Conservation (phyloP, 1,140 invertebrate species). For the Achroia grisella region DNA sequence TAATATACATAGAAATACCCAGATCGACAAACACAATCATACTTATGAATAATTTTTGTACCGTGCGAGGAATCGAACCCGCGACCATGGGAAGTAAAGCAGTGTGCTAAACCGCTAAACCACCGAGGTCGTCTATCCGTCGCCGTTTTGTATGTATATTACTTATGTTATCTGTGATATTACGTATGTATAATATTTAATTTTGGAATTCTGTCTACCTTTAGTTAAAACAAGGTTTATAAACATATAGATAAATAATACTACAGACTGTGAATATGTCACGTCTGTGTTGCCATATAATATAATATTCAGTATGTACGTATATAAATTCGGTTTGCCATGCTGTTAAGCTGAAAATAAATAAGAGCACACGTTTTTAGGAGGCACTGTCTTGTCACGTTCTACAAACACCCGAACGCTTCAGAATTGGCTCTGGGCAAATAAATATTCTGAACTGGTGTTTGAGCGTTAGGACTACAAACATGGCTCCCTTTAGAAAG, state of each 20-base stretch:
- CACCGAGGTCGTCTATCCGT: no score
- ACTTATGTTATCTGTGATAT: no score
- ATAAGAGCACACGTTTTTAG: no score
- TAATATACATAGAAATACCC: no score
- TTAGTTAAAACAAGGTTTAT: background rate
- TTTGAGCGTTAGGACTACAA: background rate
- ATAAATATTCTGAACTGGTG: conserved; percentile 4
- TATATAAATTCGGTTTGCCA: background rate
- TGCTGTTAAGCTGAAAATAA: background rate
- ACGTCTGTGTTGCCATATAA: background rate
- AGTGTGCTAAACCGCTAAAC: no score
- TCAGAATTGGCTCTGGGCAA: background rate
- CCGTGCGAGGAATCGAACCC: no score
- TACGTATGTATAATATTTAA: no score
- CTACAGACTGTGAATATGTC: background rate
- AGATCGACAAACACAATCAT: no score
- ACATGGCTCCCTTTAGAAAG: background rate
- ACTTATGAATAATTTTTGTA: no score
- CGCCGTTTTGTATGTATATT: no score
- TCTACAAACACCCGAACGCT: background rate
- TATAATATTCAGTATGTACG: background rate
- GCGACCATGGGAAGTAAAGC: no score
- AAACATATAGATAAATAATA: background rate
- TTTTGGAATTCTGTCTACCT: background rate
- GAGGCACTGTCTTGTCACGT: background rate